These are phyloP conservation scores for Mythimna pallens DNA, from an alignment of 2,888 invertebrate species.

Conservation along the genomic window DNA sequence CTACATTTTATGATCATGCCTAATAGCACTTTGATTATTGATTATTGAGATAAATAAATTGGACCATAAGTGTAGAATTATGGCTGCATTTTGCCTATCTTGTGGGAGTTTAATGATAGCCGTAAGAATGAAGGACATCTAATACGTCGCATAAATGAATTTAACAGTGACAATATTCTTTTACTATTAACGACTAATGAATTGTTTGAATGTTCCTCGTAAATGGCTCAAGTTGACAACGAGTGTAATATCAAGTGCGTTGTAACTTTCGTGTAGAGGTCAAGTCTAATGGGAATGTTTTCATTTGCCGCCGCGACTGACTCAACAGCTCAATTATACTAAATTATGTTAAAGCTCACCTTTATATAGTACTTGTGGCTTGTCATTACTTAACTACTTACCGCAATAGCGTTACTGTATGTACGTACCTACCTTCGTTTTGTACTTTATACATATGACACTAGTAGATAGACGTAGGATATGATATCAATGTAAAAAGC, in stretches of 20 bases:
- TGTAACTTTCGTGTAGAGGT: slow-evolving; percentile 23
- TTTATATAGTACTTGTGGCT: slow-evolving; percentile 68
- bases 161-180: slow-evolving; percentile 67
- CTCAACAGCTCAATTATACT: slow-evolving; percentile 75
- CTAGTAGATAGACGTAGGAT: slow-evolving; percentile 78
- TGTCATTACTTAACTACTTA: slow-evolving; percentile 70
- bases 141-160: slow-evolving; percentile 60
- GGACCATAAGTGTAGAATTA: slow-evolving; percentile 39
- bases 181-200: slow-evolving; percentile 55
- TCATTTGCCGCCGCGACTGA: slow-evolving; percentile 46
- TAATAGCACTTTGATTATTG: slow-evolving; percentile 45
- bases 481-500: slow-evolving; percentile 87
- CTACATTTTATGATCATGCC: slow-evolving; percentile 48
- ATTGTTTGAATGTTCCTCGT: slow-evolving; percentile 65
- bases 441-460: slow-evolving; percentile 80
- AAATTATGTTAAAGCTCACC: slow-evolving; percentile 73
- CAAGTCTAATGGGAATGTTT: slow-evolving; percentile 42
- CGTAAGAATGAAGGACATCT: slow-evolving; percentile 31
- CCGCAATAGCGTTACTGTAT: slow-evolving; percentile 69
- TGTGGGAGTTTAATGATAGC: slow-evolving; percentile 37
- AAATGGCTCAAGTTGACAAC: slow-evolving; percentile 63
- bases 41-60: slow-evolving; percentile 37
- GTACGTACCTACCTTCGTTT: slow-evolving; percentile 71
- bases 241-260: slow-evolving; percentile 37
- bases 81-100: slow-evolving; percentile 40